These are phyloP conservation scores for Neosalanx taihuensis DNA, from an alignment of 2,797 vertebrate species.

Conservation along the genomic window DNA sequence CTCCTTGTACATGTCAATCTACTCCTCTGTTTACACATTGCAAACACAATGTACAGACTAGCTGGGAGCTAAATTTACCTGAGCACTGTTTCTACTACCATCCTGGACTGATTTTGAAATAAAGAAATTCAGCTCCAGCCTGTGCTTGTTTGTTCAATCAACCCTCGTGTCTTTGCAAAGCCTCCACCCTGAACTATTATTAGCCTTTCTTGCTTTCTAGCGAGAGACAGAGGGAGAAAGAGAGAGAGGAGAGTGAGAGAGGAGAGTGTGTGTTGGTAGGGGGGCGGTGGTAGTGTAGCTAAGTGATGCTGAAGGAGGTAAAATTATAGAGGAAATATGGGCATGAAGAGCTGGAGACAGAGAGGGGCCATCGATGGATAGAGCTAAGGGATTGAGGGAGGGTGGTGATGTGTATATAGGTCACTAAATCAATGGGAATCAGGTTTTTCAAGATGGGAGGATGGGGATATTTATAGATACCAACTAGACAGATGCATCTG, in stretches of 20 bases:
- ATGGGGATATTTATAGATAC: slow-evolving; percentile 73
- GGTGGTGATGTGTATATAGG: slow-evolving; percentile 76
- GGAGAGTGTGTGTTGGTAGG: background rate
- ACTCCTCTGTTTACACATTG: slow-evolving; percentile 64
- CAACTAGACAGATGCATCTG: slow-evolving; percentile 67
- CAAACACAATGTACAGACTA: slow-evolving; percentile 30
- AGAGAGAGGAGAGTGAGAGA: background rate
- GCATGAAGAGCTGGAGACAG: slow-evolving; percentile 15
- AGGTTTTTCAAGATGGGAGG: slow-evolving; percentile 72
- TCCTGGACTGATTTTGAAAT: slow-evolving; percentile 49
- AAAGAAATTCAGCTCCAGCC: slow-evolving; percentile 30
- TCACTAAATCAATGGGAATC: slow-evolving; percentile 83
- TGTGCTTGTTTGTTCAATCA: slow-evolving; percentile 45
- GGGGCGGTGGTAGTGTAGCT: slow-evolving; percentile 16
- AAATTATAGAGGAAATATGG: slow-evolving; percentile 43
- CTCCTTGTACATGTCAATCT: slow-evolving; percentile 53
- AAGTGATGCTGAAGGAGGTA: slow-evolving; percentile 44
- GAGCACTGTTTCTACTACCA: slow-evolving; percentile 20
- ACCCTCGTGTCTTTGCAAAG: slow-evolving; percentile 60
- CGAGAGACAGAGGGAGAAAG: slow-evolving; percentile 37
- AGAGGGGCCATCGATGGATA: slow-evolving; percentile 53
- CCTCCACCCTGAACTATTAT: slow-evolving; percentile 68
- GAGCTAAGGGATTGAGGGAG: slow-evolving; percentile 42
- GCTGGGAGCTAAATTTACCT: slow-evolving; percentile 48
- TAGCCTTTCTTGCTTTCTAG: slow-evolving; percentile 62